Percentiles rank a stretch among this genome's conserved stretches.
phyloP scores from a whole-genome alignment of 92 coral and sea anemone genomes.

The Epizoanthus fatuus region DNA sequence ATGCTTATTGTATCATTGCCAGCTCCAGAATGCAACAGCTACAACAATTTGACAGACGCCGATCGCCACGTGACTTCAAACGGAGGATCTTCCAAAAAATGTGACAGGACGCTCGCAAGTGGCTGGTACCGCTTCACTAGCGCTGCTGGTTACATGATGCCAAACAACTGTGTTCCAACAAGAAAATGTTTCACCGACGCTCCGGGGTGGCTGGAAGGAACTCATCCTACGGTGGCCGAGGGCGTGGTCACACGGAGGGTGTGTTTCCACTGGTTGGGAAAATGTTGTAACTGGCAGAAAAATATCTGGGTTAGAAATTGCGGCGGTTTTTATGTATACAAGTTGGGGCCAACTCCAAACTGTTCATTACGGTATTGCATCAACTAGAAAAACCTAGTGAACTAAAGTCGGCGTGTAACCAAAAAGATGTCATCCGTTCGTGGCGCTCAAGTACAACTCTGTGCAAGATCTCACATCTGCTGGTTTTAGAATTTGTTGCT shows the following conservation, averaged over 20 bases:
- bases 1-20: too few relatives aligned
- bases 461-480: too few relatives aligned
- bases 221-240: background rate
- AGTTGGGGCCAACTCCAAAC: background rate
- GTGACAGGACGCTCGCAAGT: background rate
- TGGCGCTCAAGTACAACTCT: too few relatives aligned
- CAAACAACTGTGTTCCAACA: background rate
- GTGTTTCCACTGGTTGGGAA: slow-evolving; percentile 22
- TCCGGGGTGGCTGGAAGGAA: background rate
- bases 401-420: too few relatives aligned
- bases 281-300: background rate
- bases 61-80: too few relatives aligned
- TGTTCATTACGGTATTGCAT: background rate
- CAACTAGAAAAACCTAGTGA: too few relatives aligned
- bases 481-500: too few relatives aligned
- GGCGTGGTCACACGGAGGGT: background rate
- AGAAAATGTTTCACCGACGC: background rate
- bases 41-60: too few relatives aligned
- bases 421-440: too few relatives aligned
- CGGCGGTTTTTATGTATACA: slow-evolving; percentile 8
- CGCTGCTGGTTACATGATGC: background rate
- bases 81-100: background rate
- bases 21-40: too few relatives aligned
- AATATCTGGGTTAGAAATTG: slow-evolving; percentile 2
- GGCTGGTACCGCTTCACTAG: background rate